Base-by-base conservation (phyloP, 2,797 vertebrate genomes). In the Ciconia nigra region DNA sequence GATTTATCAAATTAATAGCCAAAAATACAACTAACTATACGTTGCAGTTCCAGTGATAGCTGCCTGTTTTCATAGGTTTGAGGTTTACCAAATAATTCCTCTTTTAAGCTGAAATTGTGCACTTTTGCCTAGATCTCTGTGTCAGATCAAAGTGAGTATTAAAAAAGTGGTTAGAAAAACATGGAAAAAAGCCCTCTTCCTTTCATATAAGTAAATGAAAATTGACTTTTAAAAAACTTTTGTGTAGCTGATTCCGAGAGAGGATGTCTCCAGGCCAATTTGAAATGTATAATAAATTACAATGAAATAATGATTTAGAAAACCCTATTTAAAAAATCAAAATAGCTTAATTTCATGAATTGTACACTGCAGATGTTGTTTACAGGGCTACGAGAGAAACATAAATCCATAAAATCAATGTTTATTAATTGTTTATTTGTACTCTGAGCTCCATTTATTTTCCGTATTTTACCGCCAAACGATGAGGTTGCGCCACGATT, bases 391-490 rank as follows among this genome's bases (percentile, higher is more conserved):
- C 3, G 42, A 35, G 59, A 61, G 83, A 55, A 89, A 62, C 39
- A 39, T 29, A 57, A 77, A 95, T 93, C 94, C 88, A 93, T 91
- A 69, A 73, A 89, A 93, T 96, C 83, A 54, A 89, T 96, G 35
- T 70, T 76, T 88, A 72, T 94, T 96, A 91, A 85, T 92, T 69
- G 83, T 93, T 96, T 88, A 91, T 93, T 90, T 95, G 66, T 42
- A 10, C 66, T 55, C 6, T 0, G 44, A 86, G 54, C 72, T 83
- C 52, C 42, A 4, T 58, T 74, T 63, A 1, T 66, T 69, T 65
- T 19, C 69, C 2, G 15, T 12, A 10, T 25, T 51, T 65, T 9
- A 2, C 58, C 41, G 29, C 18, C 25, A 0, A 17, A 22, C 0
- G 5, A 10, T 33, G 66, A 67, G 51, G 35, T 24, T 41, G 41